Conservation (phyloP, 2,888 invertebrate genomes). For the Philonicus albiceps region DNA sequence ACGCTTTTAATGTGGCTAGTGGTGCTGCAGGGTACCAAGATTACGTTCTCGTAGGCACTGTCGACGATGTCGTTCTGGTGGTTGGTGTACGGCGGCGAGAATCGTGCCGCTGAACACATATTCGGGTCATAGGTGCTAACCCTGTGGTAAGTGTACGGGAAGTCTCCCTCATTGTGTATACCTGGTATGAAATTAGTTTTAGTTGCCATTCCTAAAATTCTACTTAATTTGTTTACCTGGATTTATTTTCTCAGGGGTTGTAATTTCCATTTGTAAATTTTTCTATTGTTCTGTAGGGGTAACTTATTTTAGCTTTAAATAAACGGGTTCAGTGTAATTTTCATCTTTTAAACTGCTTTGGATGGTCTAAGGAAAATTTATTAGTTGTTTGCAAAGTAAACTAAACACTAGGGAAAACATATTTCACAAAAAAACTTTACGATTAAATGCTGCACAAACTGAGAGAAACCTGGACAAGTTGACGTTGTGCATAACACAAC, state of each 20-base stretch:
- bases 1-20: neutral
- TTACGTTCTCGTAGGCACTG: conserved; percentile 26
- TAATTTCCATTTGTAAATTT: neutral
- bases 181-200: neutral
- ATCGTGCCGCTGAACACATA: conserved; percentile 35
- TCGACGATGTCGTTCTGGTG: neutral
- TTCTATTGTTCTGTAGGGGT: neutral
- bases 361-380: neutral
- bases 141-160: conserved; percentile 34
- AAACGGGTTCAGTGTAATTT: neutral
- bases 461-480: neutral
- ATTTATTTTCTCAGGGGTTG: neutral
- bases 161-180: neutral
- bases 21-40: conserved; percentile 11
- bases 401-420: neutral
- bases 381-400: neutral
- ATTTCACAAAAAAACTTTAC: neutral
- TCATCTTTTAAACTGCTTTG: neutral
- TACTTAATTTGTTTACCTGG: neutral
- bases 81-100: conserved; percentile 1
- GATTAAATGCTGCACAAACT: neutral
- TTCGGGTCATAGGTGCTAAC: conserved; percentile 41
- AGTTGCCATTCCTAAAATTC: neutral
- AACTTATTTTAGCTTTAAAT: neutral
- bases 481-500: neutral